Evolutionary conservation across 2,888 invertebrate species (phyloP), one percentile per base, ranked within the genome.

Genomic region (Lottia gigantea): DNA sequence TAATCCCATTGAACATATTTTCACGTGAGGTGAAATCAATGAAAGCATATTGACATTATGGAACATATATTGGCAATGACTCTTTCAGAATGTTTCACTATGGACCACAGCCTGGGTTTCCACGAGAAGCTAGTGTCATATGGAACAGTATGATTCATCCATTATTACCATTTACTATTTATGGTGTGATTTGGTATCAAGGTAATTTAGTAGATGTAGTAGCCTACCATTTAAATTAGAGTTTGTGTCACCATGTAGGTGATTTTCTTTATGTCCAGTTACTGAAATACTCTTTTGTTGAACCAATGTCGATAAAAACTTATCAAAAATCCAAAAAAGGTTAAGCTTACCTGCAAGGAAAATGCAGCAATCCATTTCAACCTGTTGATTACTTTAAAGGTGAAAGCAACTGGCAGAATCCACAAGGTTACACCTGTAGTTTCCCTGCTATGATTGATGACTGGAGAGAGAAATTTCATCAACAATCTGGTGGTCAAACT

Each of bases 111-210:
- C 55, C 55, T 11, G 55, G 55, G 23, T 55, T 23, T 14, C 55
- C 55, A 2, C 19, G 55, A 19, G 55, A 55, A 19, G 19, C 55
- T 3, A 55, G 55, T 55, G 64, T 64, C 12, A 66, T 80, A 40
- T 82, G 79, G 78, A 79, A 82, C 68, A 76, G 77, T 2, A 80
- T 82, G 82, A 72, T 82, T 31, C 70, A 76, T 62, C 82, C 82
- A 16, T 67, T 82, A 11, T 64, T 78, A 14, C 69, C 73, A 26
- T 71, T 76, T 62, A 70, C 78, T 16, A 70, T 80, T 40, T 75
- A 73, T 64, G 82, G 80, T 15, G 74, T 73, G 40, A 68, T 80
- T 19, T 82, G 78, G 79, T 79, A 82, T 63, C 81, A 80, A 55
- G 55, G 55, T 55, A 55, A 40, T 40, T 6, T 40, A 8, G 7